Evolutionary conservation across 2,113 vertebrate genomes (phyloP).

Genomic region (Alligator sinensis): DNA sequence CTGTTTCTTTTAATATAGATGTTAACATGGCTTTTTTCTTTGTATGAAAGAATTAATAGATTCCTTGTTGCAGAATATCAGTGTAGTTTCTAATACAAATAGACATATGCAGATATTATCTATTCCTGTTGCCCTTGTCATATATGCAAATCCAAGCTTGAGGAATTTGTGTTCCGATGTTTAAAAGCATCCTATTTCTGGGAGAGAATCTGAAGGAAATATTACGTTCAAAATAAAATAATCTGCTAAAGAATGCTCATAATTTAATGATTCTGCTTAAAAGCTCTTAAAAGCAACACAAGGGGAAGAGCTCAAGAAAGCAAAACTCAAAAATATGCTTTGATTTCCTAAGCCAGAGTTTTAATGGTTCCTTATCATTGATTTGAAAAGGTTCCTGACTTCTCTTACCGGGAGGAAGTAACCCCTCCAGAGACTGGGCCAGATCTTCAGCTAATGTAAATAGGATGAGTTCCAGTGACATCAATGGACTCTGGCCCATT

Average conservation of each 20-base stretch:
- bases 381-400: background rate
- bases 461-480: background rate
- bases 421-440: background rate
- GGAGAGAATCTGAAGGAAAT: background rate
- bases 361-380: background rate
- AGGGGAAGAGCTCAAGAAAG: background rate
- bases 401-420: rapidly evolving
- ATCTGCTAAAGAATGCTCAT: background rate
- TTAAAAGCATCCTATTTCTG: background rate
- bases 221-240: background rate
- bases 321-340: background rate
- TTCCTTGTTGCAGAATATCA: conserved; percentile 3
- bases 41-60: background rate
- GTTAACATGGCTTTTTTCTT: background rate
- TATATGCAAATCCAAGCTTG: background rate
- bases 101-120: background rate
- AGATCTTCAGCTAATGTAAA: background rate
- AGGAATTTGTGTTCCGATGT: background rate
- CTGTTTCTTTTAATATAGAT: background rate
- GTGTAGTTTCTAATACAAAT: background rate
- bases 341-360: background rate
- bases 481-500: rapidly evolving
- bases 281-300: background rate
- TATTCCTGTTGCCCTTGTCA: background rate
- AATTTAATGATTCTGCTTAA: background rate